Percentiles rank a stretch among this genome's conserved stretches.
Evolutionary conservation across 2,113 vertebrate genomes (phyloP).

Genomic region (Romanogobio albipinnatus): DNA sequence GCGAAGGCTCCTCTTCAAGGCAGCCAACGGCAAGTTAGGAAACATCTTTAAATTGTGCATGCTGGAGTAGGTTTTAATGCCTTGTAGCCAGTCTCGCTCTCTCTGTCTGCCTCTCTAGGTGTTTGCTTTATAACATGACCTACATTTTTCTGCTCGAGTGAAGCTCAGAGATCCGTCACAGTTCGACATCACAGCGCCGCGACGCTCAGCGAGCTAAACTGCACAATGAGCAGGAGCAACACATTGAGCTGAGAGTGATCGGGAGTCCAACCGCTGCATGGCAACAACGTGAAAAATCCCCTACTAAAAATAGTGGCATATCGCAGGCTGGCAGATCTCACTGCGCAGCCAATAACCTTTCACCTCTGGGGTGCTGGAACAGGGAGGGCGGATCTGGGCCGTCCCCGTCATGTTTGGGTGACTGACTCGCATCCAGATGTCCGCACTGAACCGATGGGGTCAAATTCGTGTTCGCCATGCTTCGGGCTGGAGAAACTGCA

Average conservation of each 20-base stretch:
- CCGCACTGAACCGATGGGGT: conserved; percentile 41
- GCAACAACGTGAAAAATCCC: conserved; percentile 78
- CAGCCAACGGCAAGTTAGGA: conserved; percentile 38
- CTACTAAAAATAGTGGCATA: conserved; percentile 67
- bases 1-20: conserved; percentile 12
- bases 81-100: conserved; percentile 29
- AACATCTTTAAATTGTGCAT: conserved; percentile 40
- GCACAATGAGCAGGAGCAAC: conserved; percentile 47
- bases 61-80: conserved; percentile 46
- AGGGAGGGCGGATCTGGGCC: conserved; percentile 35
- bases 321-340: conserved; percentile 71
- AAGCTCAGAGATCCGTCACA: conserved; percentile 64
- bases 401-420: conserved; percentile 36
- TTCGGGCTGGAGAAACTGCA: neutral
- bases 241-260: conserved; percentile 32
- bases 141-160: conserved; percentile 67
- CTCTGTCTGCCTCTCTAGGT: conserved; percentile 44
- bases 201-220: conserved; percentile 45
- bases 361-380: conserved; percentile 61
- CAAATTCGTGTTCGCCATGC: conserved; percentile 25
- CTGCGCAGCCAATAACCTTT: conserved; percentile 77
- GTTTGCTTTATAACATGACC: conserved; percentile 65
- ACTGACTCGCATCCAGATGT: conserved; percentile 60
- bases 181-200: conserved; percentile 54
- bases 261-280: conserved; percentile 71